phyloP scores from a whole-genome alignment of 2,888 invertebrate genomes.

The Cremastobaeus sp. region DNA sequence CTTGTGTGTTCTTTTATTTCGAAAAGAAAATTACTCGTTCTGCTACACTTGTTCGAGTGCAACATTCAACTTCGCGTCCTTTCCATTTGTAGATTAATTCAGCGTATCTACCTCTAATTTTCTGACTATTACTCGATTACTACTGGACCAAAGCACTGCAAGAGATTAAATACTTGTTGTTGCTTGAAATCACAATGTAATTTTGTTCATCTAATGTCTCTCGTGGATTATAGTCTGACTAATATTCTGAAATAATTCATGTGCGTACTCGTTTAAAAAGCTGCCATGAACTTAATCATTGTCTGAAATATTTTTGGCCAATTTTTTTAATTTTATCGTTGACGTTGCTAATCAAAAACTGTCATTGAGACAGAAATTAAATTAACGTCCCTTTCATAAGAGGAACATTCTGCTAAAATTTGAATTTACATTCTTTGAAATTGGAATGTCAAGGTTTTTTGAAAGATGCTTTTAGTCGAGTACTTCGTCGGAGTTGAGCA shows the following conservation, averaged over 20 bases:
- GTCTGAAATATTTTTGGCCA: too few relatives aligned
- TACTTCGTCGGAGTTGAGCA: too few relatives aligned
- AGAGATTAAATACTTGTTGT: constrained; percentile 64
- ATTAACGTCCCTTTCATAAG: too few relatives aligned
- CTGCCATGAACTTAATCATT: too few relatives aligned
- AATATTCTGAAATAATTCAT: constrained; percentile 14
- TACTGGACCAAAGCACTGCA: constrained; percentile 34
- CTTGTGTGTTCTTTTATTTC: too few relatives aligned
- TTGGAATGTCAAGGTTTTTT: too few relatives aligned
- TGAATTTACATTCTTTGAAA: too few relatives aligned
- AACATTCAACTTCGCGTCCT: constrained; percentile 69
- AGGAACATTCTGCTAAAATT: too few relatives aligned
- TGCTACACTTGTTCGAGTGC: constrained; percentile 65
- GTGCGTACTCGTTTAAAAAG: not conserved
- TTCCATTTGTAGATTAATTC: constrained; percentile 72
- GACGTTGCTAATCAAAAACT: too few relatives aligned
- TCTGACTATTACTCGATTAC: constrained; percentile 38
- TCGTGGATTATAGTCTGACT: constrained; percentile 3
- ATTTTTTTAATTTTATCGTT: too few relatives aligned
- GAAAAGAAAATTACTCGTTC: constrained; percentile 68
- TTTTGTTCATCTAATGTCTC: constrained; percentile 46
- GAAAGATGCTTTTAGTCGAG: too few relatives aligned
- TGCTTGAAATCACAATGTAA: constrained; percentile 62
- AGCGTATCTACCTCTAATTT: constrained; percentile 24
- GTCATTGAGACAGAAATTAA: too few relatives aligned